Conservation (phyloP, 2,888 invertebrate genomes). For the Agrotis exclamationis region DNA sequence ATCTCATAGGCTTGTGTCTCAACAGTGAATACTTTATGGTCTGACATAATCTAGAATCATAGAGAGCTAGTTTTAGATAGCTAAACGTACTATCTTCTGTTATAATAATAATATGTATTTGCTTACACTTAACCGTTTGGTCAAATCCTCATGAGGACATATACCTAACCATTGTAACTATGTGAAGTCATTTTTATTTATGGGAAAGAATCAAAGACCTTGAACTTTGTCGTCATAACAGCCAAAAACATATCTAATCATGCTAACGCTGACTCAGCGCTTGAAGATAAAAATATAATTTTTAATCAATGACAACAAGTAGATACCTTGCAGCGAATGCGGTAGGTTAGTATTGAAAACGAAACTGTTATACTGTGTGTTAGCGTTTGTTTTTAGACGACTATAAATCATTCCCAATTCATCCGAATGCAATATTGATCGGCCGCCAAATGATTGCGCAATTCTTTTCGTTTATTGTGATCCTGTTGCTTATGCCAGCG, state of each 20-base stretch:
- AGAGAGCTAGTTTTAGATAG: no score
- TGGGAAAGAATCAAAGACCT: not conserved
- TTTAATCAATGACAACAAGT: not conserved
- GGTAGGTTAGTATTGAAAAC: not conserved
- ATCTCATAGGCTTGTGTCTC: no score
- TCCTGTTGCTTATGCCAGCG: no score
- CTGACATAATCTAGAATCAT: no score
- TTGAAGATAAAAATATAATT: slow-evolving; percentile 19
- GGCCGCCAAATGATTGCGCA: slow-evolving; percentile 18
- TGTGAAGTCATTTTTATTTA: not conserved
- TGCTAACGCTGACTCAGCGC: slow-evolving; percentile 9
- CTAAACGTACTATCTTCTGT: no score
- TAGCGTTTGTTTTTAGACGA: not conserved
- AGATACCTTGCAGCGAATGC: not conserved
- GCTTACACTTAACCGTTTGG: no score
- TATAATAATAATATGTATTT: no score
- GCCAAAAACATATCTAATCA: not conserved
- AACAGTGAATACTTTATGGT: no score
- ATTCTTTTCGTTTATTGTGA: no score
- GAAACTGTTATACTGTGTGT: not conserved
- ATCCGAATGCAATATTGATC: not conserved
- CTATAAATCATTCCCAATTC: not conserved
- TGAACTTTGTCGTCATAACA: not conserved
- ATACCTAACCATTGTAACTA: no score
- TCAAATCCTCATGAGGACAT: no score